Evolutionary conservation across 2,113 vertebrate species (phyloP).

Genomic region (Hystrix cristata): DNA sequence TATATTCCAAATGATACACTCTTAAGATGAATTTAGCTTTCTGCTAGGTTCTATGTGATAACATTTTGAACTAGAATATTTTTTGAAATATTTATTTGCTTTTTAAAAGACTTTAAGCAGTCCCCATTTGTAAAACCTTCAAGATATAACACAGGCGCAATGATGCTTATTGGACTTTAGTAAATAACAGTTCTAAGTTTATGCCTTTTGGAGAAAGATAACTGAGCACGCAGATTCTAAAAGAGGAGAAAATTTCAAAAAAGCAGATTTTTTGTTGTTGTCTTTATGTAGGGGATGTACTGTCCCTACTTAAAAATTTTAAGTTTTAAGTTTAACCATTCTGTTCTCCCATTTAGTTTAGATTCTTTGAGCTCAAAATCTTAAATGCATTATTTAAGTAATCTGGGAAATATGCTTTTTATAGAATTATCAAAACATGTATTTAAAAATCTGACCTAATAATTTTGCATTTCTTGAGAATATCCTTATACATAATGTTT

Average conservation of each 20-base stretch:
- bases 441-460: not conserved
- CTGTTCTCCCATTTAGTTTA: not conserved
- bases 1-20: not conserved
- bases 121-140: not conserved
- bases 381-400: not conserved
- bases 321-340: not conserved
- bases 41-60: not conserved
- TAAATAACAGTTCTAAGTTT: not conserved
- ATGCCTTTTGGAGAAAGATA: not conserved
- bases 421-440: not conserved
- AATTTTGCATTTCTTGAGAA: conserved; percentile 27
- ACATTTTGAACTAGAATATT: conserved; percentile 68
- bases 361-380: not conserved
- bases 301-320: not conserved
- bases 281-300: not conserved
- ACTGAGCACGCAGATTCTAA: not conserved
- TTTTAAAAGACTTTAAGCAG: not conserved
- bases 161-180: not conserved
- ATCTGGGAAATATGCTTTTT: not conserved
- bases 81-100: conserved; percentile 46
- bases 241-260: not conserved
- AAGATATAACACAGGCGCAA: not conserved
- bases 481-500: not conserved
- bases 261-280: not conserved
- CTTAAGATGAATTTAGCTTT: conserved; percentile 37